phyloP scores from a whole-genome alignment of 2,888 invertebrate species.

The Celastrina argiolus region DNA sequence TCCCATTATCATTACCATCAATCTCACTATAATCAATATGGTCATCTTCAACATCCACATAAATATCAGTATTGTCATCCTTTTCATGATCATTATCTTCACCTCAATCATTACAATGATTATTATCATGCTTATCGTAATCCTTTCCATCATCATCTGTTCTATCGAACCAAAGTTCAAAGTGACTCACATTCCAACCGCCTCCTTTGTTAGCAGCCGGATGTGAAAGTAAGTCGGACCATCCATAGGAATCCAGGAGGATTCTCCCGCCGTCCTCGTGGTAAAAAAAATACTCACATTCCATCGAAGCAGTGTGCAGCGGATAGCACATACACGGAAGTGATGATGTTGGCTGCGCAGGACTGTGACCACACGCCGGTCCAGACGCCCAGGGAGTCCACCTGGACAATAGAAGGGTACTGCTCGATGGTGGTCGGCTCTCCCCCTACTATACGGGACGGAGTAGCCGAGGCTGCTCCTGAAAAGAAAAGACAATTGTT shows the following conservation, averaged over 20 bases:
- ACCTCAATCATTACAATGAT: not conserved
- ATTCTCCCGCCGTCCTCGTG: no score
- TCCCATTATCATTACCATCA: no score
- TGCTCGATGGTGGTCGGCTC: conserved; percentile 39
- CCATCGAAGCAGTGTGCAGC: conserved; percentile 46
- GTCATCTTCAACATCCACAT: no score
- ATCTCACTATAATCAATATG: no score
- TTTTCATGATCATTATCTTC: not conserved
- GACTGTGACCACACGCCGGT: conserved; percentile 40
- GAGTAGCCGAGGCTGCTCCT: conserved; percentile 31
- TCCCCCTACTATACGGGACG: conserved; percentile 44
- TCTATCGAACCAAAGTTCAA: no score
- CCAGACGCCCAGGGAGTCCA: conserved; percentile 37
- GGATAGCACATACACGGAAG: conserved; percentile 38
- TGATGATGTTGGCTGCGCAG: conserved; percentile 46
- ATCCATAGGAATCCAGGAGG: no score
- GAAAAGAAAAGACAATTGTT: conserved; percentile 19
- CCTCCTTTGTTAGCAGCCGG: no score
- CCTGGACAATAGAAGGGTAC: conserved; percentile 46
- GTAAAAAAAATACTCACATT: conserved; percentile 35
- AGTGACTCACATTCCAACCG: conserved; percentile 36
- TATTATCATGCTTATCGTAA: not conserved
- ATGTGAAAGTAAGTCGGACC: no score
- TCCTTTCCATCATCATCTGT: not conserved
- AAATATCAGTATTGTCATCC: not conserved